These are phyloP conservation scores for Cephus nigrinus DNA, from an alignment of 2,888 invertebrate species.

Conservation along the genomic window DNA sequence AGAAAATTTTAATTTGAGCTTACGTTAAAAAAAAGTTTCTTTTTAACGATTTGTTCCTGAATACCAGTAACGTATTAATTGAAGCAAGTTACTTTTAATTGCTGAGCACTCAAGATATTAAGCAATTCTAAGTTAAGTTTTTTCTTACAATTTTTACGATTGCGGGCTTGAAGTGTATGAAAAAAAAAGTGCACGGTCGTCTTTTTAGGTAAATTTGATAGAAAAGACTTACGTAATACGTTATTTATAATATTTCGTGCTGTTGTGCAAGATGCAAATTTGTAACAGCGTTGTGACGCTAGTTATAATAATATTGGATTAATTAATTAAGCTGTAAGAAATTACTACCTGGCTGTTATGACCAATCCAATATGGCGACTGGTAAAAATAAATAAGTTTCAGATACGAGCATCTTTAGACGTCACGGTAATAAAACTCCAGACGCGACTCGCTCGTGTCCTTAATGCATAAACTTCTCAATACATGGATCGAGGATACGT, in stretches of 20 bases:
- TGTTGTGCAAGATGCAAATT: not conserved
- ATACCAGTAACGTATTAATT: slow-evolving; percentile 32
- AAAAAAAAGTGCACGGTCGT: not conserved
- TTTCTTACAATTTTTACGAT: not conserved
- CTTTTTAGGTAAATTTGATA: not conserved
- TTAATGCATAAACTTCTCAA: not conserved
- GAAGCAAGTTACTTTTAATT: slow-evolving; percentile 43
- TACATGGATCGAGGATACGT: not conserved
- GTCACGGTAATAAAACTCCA: not conserved
- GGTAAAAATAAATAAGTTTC: not conserved
- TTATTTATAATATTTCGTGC: not conserved
- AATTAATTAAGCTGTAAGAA: not conserved
- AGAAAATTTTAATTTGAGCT: not conserved
- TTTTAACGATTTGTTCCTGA: not conserved
- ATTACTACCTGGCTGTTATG: not conserved
- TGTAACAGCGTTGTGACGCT: not conserved
- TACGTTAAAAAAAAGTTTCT: not conserved
- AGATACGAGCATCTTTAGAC: not conserved
- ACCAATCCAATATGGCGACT: not conserved
- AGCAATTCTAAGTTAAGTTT: not conserved
- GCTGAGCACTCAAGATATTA: slow-evolving; percentile 10
- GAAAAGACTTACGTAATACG: not conserved
- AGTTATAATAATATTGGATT: not conserved
- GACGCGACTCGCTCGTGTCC: not conserved
- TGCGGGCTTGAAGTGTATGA: not conserved